These are phyloP conservation scores for Pollenia angustigena DNA, from an alignment of 2,888 invertebrate species.

Conservation along the genomic window DNA sequence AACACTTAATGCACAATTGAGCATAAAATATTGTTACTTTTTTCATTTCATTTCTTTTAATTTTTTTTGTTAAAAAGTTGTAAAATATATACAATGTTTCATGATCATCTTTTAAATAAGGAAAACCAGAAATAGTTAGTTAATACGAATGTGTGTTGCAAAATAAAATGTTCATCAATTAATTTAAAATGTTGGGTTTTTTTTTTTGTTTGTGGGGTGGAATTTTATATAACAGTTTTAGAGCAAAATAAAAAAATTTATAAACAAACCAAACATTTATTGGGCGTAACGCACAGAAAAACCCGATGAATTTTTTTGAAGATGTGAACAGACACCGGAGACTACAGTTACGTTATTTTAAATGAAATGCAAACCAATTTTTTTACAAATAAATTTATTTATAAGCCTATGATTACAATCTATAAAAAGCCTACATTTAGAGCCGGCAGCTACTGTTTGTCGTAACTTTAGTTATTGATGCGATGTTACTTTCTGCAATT, in stretches of 20 bases:
- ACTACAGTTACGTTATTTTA: too few relatives aligned
- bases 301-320: background rate
- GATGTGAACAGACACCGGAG: too few relatives aligned
- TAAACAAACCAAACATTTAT: conserved; percentile 22
- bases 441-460: too few relatives aligned
- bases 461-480: too few relatives aligned
- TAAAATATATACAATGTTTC: conserved; percentile 34
- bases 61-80: background rate
- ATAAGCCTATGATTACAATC: too few relatives aligned
- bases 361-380: too few relatives aligned
- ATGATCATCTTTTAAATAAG: conserved; percentile 25
- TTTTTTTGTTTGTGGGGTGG: background rate
- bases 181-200: background rate
- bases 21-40: conserved; percentile 61
- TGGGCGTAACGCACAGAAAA: background rate
- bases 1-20: conserved; percentile 64
- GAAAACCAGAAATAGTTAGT: conserved; percentile 31
- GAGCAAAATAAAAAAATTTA: background rate
- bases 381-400: too few relatives aligned
- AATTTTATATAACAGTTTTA: background rate
- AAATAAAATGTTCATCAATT: conserved; percentile 28
- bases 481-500: too few relatives aligned
- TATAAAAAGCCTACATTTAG: too few relatives aligned
- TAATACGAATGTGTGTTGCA: background rate
- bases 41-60: background rate